Base-by-base conservation (phyloP, 2,797 vertebrate genomes). In the Pyrocephalus nanus region DNA sequence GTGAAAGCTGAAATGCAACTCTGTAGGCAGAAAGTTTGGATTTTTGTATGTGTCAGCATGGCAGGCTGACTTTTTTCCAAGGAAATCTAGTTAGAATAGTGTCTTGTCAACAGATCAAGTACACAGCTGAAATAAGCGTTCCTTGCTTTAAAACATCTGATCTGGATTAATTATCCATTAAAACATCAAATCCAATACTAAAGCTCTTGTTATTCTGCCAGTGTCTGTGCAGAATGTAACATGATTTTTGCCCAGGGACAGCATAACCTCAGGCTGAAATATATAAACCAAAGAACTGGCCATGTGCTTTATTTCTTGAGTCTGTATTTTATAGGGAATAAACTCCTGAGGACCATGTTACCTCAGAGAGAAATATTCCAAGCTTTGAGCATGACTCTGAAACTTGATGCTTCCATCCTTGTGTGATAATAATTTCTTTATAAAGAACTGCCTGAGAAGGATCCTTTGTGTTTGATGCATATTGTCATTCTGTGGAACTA, bases 151-250 rank as follows among this genome's bases (percentile, higher is more conserved):
- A 83, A 91, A 90, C 54, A 74, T 92, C 67, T 91, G 86, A 96
- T 75, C 47, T 87, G 73, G 58, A 89, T 95, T 91, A 92, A 90
- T 94, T 94, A 89, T 57, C 88, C 57, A 69, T 45, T 71, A 86
- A 65, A 91, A 30, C 48, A 86, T 29, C 27, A 61, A 94, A 80
- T 38, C 26, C 88, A 87, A 82, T 50, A 34, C 12, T 84, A 81
- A 91, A 85, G 26, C 29, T 69, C 0, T 6, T 81, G 66, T 61
- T 90, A 69, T 47, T 88, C 86, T 89, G 72, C 26, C 74, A 86
- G 47, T 50, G 17, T 60, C 60, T 82, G 53, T 36, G 66, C 47
- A 92, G 45, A 89, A 86, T 8, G 23, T 43, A 89, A 26, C 15
- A 15, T 32, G n/a, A 55, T 50, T 88, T 38, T 86, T 93, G 53